Percentiles rank a stretch among this genome's conserved stretches.
Conservation (phyloP, 2,888 invertebrate genomes). For the Marronus borbonicus region DNA sequence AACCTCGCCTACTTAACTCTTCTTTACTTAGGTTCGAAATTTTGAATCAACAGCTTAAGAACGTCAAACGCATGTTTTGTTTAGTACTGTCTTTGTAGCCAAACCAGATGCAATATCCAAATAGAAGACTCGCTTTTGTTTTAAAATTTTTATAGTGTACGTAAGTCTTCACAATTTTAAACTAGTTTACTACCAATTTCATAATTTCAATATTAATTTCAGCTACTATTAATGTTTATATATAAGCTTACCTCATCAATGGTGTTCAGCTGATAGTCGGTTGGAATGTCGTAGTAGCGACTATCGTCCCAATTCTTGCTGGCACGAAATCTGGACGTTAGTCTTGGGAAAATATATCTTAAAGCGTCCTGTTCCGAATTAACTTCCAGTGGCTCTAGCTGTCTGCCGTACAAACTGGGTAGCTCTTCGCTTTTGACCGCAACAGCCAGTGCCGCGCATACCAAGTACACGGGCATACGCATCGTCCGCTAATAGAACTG, state of each 20-base stretch:
- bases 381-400: conserved; percentile 64
- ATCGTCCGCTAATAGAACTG: conserved; percentile 63
- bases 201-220: too few relatives aligned
- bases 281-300: conserved; percentile 68
- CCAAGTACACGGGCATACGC: conserved; percentile 67
- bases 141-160: too few relatives aligned
- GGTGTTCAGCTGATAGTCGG: conserved; percentile 65
- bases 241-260: conserved; percentile 63
- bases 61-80: too few relatives aligned
- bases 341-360: conserved; percentile 72
- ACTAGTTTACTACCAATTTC: too few relatives aligned
- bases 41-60: too few relatives aligned
- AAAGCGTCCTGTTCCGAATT: conserved; percentile 67
- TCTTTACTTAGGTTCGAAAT: too few relatives aligned
- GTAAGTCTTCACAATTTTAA: too few relatives aligned
- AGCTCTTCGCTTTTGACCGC: conserved; percentile 64
- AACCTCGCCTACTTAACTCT: too few relatives aligned
- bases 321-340: conserved; percentile 72
- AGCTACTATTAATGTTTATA: too few relatives aligned
- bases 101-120: too few relatives aligned
- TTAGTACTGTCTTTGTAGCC: too few relatives aligned
- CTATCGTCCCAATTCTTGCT: conserved; percentile 68
- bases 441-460: conserved; percentile 66
- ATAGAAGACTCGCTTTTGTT: too few relatives aligned
- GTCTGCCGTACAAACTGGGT: conserved; percentile 59